These are phyloP conservation scores for Hylaea fasciaria DNA, from an alignment of 2,888 invertebrate genomes.

Conservation along the genomic window DNA sequence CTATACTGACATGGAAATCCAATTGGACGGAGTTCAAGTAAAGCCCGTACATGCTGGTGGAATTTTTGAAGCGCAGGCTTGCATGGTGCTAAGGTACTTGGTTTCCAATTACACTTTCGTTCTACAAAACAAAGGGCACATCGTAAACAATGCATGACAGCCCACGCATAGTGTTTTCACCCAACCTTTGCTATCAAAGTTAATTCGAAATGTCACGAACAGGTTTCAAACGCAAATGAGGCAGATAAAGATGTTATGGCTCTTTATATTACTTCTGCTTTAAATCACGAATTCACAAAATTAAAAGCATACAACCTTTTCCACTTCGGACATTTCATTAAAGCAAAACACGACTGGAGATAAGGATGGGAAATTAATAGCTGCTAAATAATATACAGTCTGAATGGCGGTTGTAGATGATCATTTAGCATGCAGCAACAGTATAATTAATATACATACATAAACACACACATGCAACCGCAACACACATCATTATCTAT, in stretches of 20 bases:
- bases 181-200: conserved; percentile 35
- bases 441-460: too few species aligned
- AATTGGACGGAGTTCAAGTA: too few species aligned
- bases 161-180: conserved; percentile 38
- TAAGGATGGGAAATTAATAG: not conserved
- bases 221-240: conserved; percentile 25
- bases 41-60: too few species aligned
- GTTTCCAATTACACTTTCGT: conserved; percentile 19
- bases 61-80: too few species aligned
- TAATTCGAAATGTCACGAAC: conserved; percentile 34
- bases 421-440: too few species aligned
- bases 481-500: too few species aligned
- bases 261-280: conserved; percentile 9
- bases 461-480: too few species aligned
- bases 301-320: not conserved
- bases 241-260: conserved; percentile 24
- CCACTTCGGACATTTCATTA: not conserved
- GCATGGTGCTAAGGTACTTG: not conserved
- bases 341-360: not conserved
- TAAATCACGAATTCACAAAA: conserved; percentile 28
- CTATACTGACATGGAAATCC: too few species aligned
- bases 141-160: conserved; percentile 27
- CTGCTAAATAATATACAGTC: too few species aligned
- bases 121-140: conserved; percentile 13
- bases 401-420: too few species aligned